Conservation (phyloP, 2,113 vertebrate species). For the Tor tambroides region DNA sequence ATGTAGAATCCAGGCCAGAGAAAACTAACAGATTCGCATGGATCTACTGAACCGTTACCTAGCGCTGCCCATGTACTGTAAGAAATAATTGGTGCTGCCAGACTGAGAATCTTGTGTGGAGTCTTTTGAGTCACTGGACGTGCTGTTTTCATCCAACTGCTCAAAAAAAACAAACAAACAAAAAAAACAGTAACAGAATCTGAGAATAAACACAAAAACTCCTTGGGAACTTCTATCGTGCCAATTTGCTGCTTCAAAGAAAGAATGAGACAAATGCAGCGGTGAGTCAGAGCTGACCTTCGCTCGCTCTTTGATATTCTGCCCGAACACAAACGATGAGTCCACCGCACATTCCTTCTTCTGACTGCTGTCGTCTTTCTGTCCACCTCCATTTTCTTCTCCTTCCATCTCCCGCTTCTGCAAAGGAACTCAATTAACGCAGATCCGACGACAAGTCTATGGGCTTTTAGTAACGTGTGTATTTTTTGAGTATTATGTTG, state of each 20-base stretch:
- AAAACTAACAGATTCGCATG: not conserved
- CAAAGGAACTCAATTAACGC: constrained; percentile 8
- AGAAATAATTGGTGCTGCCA: constrained; percentile 92
- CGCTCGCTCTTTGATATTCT: constrained; percentile 95
- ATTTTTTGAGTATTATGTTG: too few relatives aligned
- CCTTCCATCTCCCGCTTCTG: constrained; percentile 79
- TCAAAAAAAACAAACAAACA: constrained; percentile 14
- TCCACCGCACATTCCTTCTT: constrained; percentile 80
- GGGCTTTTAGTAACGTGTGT: not conserved
- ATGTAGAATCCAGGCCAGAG: not conserved
- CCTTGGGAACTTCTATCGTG: not conserved
- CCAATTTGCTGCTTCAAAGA: not conserved
- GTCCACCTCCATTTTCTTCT: constrained; percentile 66
- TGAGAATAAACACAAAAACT: not conserved
- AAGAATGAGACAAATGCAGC: not conserved
- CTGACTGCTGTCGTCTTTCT: constrained; percentile 77
- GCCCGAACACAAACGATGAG: constrained; percentile 92
- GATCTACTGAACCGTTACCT: constrained; percentile 74
- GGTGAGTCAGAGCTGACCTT: constrained; percentile 78
- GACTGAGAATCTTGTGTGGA: constrained; percentile 77
- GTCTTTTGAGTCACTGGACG: constrained; percentile 76
- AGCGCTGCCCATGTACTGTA: constrained; percentile 94
- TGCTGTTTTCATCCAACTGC: constrained; percentile 85
- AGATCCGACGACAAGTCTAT: not conserved
- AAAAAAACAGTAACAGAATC: not conserved